Evolutionary conservation across 2,797 vertebrate genomes (phyloP), one percentile per base, ranked within the genome.

Genomic region (Knipowitschia caucasica): DNA sequence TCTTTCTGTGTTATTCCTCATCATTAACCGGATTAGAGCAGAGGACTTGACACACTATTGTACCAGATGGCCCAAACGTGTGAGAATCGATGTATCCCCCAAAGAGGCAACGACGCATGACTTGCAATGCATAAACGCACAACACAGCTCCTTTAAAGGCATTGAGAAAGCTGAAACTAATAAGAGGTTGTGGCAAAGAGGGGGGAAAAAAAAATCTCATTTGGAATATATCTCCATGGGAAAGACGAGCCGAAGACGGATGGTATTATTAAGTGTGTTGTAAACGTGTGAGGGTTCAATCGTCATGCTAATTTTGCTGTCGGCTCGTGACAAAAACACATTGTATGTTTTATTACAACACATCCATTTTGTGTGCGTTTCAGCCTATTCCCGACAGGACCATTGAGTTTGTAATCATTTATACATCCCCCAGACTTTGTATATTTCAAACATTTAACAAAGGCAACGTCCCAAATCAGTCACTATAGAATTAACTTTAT

Each of bases 31-130:
- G 45, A 47, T 47, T 47, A 47, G 27, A 30, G 27, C 27, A 10
- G 5, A 18, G 26, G 26, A 47, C 45, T 47, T 47, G 45, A 46
- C 44, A 52, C 44, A 46, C 44, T 29, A 46, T 46, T 30, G 15
- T 20, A 29, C 25, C 44, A 46, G 44, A 46, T 46, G 44, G 44
- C 44, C 11, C 29, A 46, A 46, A 46, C 15, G 44, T 46, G 44
- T 46, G 44, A 46, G 44, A 46, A 30, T 35, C 7, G 11, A 29
- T 25, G 23, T 20, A 18, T 46, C 26, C 44, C 30, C 15, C 44
- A 29, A 29, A 46, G 44, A 27, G 26, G 6, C 25, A 18, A 20
- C 10, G 25, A 30, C 18, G 17, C 26, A 30, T 18, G 17, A 21
- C 17, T 30, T 5, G 9, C 3, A 47, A 47, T 17, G 11, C 26